These are phyloP conservation scores for Papilio machaon DNA, from an alignment of 1,140 invertebrate species.

Conservation along the genomic window DNA sequence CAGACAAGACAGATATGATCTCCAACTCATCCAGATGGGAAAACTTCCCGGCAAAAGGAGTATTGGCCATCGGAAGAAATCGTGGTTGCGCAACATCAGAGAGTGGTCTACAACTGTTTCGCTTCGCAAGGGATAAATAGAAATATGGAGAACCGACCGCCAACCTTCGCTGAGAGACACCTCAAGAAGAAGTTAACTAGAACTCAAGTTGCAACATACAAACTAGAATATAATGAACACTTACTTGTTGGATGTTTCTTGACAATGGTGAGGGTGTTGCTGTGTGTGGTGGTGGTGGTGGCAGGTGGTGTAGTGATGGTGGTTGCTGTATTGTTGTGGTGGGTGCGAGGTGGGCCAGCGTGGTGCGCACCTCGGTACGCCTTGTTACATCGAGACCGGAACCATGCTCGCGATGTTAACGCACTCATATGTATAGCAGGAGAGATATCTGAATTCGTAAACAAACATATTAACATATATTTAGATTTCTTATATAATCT, in stretches of 20 bases:
- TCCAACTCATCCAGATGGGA: too few species aligned
- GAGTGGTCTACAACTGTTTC: too few species aligned
- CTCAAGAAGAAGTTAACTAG: too few species aligned
- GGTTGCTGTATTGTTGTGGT: conserved; percentile 12
- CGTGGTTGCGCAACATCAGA: too few species aligned
- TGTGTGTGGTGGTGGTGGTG: conserved; percentile 38
- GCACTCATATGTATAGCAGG: conserved; percentile 57
- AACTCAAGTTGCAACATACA: too few species aligned
- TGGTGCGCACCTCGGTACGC: conserved; percentile 52
- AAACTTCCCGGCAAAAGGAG: not conserved
- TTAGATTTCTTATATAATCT: not conserved
- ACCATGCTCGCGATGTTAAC: conserved; percentile 61
- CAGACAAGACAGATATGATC: too few species aligned
- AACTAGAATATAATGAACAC: conserved; percentile 29
- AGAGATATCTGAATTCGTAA: conserved; percentile 52
- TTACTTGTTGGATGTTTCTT: conserved; percentile 51
- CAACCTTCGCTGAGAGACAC: too few species aligned
- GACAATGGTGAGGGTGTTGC: conserved; percentile 31
- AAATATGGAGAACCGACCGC: too few species aligned
- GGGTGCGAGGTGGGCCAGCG: conserved; percentile 38
- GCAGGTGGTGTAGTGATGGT: not conserved
- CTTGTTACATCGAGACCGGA: conserved; percentile 57
- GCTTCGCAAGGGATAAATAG: too few species aligned
- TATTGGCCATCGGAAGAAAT: too few species aligned
- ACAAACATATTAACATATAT: not conserved